These are phyloP conservation scores for Riptortus pedestris DNA, from an alignment of 1,140 invertebrate species.

Conservation along the genomic window DNA sequence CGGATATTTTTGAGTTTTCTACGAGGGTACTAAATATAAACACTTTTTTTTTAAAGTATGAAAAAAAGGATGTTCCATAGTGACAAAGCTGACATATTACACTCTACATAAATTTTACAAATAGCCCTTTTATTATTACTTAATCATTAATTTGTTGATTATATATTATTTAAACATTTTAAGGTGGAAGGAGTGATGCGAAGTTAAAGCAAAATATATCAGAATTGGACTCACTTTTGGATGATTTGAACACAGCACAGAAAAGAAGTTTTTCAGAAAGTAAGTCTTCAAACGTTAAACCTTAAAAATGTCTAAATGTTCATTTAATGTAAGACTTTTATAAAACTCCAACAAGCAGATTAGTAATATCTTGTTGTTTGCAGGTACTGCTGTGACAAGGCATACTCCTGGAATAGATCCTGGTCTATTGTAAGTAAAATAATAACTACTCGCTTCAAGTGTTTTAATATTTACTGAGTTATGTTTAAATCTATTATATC, in stretches of 20 bases:
- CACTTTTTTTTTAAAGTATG: no score
- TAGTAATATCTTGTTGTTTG: not conserved
- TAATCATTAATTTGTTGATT: no score
- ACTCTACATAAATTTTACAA: not conserved
- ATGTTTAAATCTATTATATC: not conserved
- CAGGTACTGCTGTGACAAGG: conserved; percentile 19
- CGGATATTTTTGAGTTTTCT: no score
- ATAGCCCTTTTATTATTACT: not conserved
- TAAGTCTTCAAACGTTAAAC: conserved; percentile 24
- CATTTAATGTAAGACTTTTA: no score
- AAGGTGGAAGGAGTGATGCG: conserved; percentile 17
- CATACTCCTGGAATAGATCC: conserved; percentile 28
- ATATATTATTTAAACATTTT: no score
- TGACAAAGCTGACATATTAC: no score
- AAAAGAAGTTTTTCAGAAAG: conserved; percentile 33
- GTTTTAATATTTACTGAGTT: not conserved
- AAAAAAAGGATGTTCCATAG: no score
- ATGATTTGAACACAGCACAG: conserved; percentile 35
- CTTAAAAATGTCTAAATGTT: no score
- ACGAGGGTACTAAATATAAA: no score
- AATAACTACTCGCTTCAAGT: not conserved
- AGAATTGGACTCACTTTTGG: conserved; percentile 34
- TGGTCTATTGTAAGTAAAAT: conserved; percentile 31
- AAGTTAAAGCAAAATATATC: conserved; percentile 33
- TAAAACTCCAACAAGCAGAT: no score